Evolutionary conservation across 2,113 vertebrate species (phyloP).

Genomic region (Chaetodon trifascialis): DNA sequence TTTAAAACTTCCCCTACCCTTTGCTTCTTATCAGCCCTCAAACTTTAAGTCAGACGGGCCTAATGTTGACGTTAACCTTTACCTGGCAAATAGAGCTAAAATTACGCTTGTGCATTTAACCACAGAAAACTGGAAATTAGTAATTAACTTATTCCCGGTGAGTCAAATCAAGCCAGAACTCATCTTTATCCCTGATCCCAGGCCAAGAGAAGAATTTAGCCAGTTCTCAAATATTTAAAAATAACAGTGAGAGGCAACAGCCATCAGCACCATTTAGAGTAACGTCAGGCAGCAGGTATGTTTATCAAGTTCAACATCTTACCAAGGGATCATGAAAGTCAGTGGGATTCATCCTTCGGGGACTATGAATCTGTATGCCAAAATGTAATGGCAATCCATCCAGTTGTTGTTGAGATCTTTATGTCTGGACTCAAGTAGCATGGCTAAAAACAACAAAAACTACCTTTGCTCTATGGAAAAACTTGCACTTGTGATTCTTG

Average conservation of each 20-base stretch:
- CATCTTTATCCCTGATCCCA: background rate
- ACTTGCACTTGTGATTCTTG: background rate
- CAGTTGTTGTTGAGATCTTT: background rate
- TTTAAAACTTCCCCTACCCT: constrained; percentile 4
- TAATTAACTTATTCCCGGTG: background rate
- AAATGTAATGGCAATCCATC: background rate
- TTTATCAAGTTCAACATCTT: background rate
- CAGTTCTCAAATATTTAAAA: background rate
- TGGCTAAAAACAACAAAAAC: background rate
- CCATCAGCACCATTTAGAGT: too few species aligned
- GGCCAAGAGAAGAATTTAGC: background rate
- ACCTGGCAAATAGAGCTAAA: background rate
- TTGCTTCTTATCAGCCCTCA: constrained; percentile 10
- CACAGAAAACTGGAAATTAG: background rate
- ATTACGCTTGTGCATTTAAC: background rate
- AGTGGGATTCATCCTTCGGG: background rate
- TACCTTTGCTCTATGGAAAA: background rate
- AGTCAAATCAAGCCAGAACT: background rate
- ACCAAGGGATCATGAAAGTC: background rate
- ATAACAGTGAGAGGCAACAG: too few species aligned
- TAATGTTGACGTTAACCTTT: constrained; percentile 3
- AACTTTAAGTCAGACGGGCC: background rate
- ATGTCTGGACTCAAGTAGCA: background rate
- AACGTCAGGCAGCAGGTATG: background rate
- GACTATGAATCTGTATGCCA: background rate